A percentile compares a stretch with the other conserved stretches of the same genome.
phyloP scores from a whole-genome alignment of 1,140 invertebrate species.

The Musca vetustissima region DNA sequence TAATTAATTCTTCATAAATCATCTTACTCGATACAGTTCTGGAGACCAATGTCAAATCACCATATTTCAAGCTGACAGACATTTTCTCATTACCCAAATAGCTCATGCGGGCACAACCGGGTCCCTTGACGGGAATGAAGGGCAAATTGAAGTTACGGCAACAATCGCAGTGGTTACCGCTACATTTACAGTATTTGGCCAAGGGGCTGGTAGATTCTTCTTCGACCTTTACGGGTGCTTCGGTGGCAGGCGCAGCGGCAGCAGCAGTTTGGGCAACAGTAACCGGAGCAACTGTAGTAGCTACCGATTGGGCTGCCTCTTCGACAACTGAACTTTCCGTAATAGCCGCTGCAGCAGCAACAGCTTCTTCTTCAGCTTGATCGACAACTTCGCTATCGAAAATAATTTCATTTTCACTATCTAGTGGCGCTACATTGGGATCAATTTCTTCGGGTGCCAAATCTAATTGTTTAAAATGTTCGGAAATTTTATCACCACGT shows the following conservation, averaged over 20 bases:
- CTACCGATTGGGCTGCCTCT: slow-evolving; percentile 18
- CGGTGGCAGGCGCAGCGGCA: slow-evolving; percentile 26
- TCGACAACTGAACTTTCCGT: slow-evolving; percentile 16
- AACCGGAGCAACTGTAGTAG: slow-evolving; percentile 2
- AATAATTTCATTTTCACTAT: slow-evolving; percentile 29
- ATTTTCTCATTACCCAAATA: slow-evolving; percentile 74
- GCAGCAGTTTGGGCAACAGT: slow-evolving; percentile 28
- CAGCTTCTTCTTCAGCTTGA: slow-evolving; percentile 10
- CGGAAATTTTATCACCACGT: slow-evolving; percentile 49
- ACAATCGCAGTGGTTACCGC: slow-evolving; percentile 73
- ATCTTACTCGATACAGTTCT: slow-evolving; percentile 72
- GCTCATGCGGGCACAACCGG: slow-evolving; percentile 73
- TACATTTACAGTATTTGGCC: slow-evolving; percentile 76
- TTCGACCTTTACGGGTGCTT: slow-evolving; percentile 27
- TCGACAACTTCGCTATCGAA: slow-evolving; percentile 17
- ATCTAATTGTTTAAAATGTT: slow-evolving; percentile 50
- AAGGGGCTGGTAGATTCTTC: slow-evolving; percentile 60
- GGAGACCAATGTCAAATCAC: slow-evolving; percentile 73
- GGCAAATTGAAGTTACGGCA: slow-evolving; percentile 76
- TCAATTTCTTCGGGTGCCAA: slow-evolving; percentile 51
- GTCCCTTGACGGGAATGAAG: slow-evolving; percentile 65
- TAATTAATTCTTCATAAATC: no score
- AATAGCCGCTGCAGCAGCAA: not conserved
- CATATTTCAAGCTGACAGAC: slow-evolving; percentile 77
- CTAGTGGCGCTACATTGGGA: slow-evolving; percentile 48